A percentile compares a stretch with the other conserved stretches of the same genome.
phyloP scores from a whole-genome alignment of 2,113 vertebrate genomes.

The Polypterus bichir region DNA sequence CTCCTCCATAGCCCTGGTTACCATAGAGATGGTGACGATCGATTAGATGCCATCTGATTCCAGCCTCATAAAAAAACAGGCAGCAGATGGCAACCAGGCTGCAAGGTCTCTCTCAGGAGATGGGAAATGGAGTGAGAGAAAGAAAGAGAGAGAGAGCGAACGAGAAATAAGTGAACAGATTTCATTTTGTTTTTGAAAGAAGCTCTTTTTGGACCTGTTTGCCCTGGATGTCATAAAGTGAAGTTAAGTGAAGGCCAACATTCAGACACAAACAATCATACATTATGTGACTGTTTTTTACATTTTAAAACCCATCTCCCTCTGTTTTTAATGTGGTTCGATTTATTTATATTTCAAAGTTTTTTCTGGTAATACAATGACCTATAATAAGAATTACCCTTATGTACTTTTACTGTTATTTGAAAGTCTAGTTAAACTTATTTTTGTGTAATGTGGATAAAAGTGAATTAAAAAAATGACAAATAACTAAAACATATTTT shows the following conservation, averaged over 20 bases:
- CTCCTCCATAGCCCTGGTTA: constrained; percentile 70
- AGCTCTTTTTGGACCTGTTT: background rate
- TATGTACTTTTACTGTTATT: too few species aligned
- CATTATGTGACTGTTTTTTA: background rate
- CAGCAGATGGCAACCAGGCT: constrained; percentile 70
- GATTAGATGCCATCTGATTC: constrained; percentile 77
- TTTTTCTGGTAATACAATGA: too few species aligned
- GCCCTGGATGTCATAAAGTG: background rate
- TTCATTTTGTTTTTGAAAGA: constrained; percentile 1
- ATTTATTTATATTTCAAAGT: too few species aligned
- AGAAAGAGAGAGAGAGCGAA: constrained; percentile 24
- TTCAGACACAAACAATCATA: constrained; percentile 1
- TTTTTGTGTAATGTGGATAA: too few species aligned
- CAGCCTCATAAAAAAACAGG: constrained; percentile 66
- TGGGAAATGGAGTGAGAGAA: constrained; percentile 20
- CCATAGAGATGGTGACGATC: constrained; percentile 73
- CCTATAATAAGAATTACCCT: too few species aligned
- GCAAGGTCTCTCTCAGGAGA: constrained; percentile 57
- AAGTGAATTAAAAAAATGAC: too few species aligned
- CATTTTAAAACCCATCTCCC: too few species aligned
- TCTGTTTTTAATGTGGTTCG: too few species aligned
- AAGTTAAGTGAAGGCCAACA: background rate
- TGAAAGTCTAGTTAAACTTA: too few species aligned
- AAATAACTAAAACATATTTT: too few species aligned
- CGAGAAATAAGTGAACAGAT: constrained; percentile 14